Evolutionary conservation across 1,140 invertebrate species (phyloP).

Genomic region (Akabosia matsudoensis): DNA sequence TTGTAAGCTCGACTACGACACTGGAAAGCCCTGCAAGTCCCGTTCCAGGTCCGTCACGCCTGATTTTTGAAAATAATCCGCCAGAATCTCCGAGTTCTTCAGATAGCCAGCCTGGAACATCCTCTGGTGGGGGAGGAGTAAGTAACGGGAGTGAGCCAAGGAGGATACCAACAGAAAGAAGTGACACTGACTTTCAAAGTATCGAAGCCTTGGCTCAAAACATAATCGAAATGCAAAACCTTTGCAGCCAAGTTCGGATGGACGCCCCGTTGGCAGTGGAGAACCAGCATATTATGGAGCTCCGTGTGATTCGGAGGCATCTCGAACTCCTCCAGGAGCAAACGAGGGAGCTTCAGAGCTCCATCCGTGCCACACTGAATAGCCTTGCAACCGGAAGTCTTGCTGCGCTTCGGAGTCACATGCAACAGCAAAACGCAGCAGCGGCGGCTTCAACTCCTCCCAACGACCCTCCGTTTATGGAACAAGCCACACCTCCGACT

Average conservation of each 20-base stretch:
- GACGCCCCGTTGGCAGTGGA: slow-evolving; percentile 42
- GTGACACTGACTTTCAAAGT: slow-evolving; percentile 35
- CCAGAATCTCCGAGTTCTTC: too few species aligned
- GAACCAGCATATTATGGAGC: slow-evolving; percentile 43
- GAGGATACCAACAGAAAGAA: too few species aligned
- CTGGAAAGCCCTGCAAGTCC: too few species aligned
- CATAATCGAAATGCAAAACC: slow-evolving; percentile 47
- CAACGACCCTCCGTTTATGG: not conserved
- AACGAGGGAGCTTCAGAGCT: slow-evolving; percentile 43
- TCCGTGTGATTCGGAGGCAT: slow-evolving; percentile 40
- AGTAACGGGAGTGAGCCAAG: too few species aligned
- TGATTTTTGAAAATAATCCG: slow-evolving; percentile 16
- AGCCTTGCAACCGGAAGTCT: slow-evolving; percentile 41
- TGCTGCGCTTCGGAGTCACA: slow-evolving; percentile 14
- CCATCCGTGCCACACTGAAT: slow-evolving; percentile 42
- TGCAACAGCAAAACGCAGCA: not conserved
- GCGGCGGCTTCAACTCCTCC: not conserved
- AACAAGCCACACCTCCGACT: not conserved
- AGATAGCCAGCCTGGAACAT: not conserved
- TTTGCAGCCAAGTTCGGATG: slow-evolving; percentile 44
- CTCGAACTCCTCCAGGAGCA: slow-evolving; percentile 46
- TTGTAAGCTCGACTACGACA: not conserved
- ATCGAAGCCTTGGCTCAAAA: slow-evolving; percentile 46
- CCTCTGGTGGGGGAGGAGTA: too few species aligned
- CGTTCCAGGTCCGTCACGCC: slow-evolving; percentile 31